Base-by-base conservation (phyloP, 2,888 invertebrate species). In the Maniola hyperantus region DNA sequence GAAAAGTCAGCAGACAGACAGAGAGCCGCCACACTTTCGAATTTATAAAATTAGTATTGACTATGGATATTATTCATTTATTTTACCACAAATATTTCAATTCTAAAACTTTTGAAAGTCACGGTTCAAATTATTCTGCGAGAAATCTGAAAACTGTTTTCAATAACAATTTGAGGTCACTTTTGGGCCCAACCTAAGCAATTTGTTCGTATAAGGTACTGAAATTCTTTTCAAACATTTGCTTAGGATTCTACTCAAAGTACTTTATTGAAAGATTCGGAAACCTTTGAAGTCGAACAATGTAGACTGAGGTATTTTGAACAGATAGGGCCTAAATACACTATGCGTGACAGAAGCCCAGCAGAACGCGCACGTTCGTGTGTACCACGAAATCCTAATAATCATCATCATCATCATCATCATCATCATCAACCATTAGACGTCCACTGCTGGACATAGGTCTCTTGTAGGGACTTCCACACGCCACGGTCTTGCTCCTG, bases 161-260 rank as follows among this genome's bases (percentile, higher is more conserved):
- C 18, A 53, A 53, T 53, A 62, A 53, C 42, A 42, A 26, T 51
- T 42, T 51, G 20, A 26, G 51, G 51, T 51, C 39, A 51, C 20
- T 34, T 34, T 61, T n/a, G 18, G 39, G 39, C 51, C 51, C 36
- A 51, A 33, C 34, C 60, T 34, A 51, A 61, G 51, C 51, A 20
- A 61, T 61, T 61, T 39, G 26, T 61, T 51, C 51, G 42, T 26
- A 51, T 61, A n/a, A n/a, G n/a, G n/a, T 51, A 39, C 51, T 4
- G 20, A 51, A 62, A 51, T 62, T 62, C 51, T 62, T 51, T 62
- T 53, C 51, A 62, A 62, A 62, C 42, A 62, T 53, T 62, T 53
- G 61, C 51, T 53, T 42, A 62, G 61, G 51, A 42, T 39, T 42
- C 42, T 42, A 10, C 51, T 62, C 26, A 20, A 51, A 42, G 53